Evolutionary conservation across 2,888 invertebrate species (phyloP).

Genomic region (Andrena praecox): DNA sequence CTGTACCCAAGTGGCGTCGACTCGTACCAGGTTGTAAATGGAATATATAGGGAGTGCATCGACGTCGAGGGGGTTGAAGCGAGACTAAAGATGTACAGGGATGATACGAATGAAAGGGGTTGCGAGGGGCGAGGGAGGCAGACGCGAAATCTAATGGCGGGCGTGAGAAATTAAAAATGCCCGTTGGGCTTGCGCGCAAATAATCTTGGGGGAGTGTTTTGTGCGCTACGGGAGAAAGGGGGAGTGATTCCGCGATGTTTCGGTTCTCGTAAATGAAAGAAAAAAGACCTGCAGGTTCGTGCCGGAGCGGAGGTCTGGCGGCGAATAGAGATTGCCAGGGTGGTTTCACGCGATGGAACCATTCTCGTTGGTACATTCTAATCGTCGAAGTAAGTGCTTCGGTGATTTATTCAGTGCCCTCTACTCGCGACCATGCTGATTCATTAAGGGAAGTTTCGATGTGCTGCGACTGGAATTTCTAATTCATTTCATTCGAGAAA

Average conservation of each 20-base stretch:
- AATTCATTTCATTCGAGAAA: conserved; percentile 13
- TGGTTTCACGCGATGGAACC: conserved; percentile 27
- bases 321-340: conserved; percentile 26
- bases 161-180: conserved; percentile 71
- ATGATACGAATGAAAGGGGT: conserved; percentile 3
- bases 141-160: conserved; percentile 43
- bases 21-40: not conserved
- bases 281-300: conserved; percentile 3
- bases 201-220: conserved; percentile 53
- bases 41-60: not conserved
- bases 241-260: conserved; percentile 44
- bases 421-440: conserved; percentile 27
- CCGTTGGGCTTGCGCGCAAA: conserved; percentile 45
- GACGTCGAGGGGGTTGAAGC: not conserved
- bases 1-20: not conserved
- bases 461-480: not conserved
- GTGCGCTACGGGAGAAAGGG: conserved; percentile 1
- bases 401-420: conserved; percentile 27
- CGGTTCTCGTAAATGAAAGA: conserved; percentile 19
- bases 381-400: conserved; percentile 31
- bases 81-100: not conserved
- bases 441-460: conserved; percentile 31
- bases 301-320: not conserved
- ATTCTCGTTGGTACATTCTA: conserved; percentile 1
- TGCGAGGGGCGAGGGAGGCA: conserved; percentile 1